Conservation (phyloP, 2,113 vertebrate species). For the Pseudolaguvia tuberculata region DNA sequence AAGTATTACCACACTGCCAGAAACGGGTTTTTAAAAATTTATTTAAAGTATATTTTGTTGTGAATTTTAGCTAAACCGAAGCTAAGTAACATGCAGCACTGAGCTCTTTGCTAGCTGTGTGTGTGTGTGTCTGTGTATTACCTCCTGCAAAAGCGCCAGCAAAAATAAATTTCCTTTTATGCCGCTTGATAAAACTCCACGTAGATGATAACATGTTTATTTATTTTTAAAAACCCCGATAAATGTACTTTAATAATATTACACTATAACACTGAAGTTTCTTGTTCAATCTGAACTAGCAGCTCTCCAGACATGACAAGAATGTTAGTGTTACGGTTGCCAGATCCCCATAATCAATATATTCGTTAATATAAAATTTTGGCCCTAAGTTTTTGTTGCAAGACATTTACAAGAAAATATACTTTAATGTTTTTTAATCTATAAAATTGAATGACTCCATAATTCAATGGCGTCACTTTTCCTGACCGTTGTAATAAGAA, state of each 20-base stretch:
- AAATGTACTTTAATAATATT: not conserved
- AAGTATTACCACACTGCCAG: too few relatives aligned
- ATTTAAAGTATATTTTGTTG: not conserved
- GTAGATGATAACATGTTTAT: conserved; percentile 76
- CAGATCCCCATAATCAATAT: not conserved
- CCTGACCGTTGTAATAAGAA: not conserved
- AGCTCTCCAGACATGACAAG: conserved; percentile 24
- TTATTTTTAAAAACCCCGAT: too few relatives aligned
- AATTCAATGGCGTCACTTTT: not conserved
- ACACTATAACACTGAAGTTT: not conserved
- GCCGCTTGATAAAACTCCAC: conserved; percentile 91
- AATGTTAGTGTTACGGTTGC: conserved; percentile 20
- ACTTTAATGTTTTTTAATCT: too few relatives aligned
- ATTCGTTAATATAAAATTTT: too few relatives aligned
- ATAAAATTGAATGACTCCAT: not conserved
- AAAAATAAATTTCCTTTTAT: conserved; percentile 87
- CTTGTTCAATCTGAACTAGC: conserved; percentile 13
- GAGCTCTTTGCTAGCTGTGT: not conserved
- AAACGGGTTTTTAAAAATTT: not conserved
- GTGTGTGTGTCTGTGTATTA: conserved; percentile 50
- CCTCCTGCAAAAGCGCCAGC: conserved; percentile 83
- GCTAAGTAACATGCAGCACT: not conserved
- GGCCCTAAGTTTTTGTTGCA: too few relatives aligned
- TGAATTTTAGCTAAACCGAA: not conserved
- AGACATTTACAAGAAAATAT: too few relatives aligned